These are phyloP conservation scores for Gymnoscelis rufifasciata DNA, from an alignment of 2,888 invertebrate species.

Conservation along the genomic window DNA sequence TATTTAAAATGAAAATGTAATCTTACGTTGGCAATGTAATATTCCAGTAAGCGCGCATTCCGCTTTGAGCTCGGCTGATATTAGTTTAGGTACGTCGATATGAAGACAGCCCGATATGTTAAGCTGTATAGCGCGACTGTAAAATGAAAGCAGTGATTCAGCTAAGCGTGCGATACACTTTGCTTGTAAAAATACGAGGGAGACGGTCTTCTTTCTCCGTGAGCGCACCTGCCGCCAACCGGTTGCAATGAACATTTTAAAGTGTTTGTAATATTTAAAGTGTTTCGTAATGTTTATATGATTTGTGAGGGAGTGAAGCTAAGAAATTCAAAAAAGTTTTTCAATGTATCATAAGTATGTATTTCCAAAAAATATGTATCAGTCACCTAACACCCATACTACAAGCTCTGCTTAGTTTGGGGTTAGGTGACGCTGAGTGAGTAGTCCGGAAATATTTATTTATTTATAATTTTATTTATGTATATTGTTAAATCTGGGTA, in stretches of 20 bases:
- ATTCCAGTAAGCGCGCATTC: conserved; percentile 22
- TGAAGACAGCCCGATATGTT: conserved; percentile 39
- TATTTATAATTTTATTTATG: no score
- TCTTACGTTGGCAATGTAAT: conserved; percentile 23
- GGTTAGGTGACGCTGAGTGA: no score
- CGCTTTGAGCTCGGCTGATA: conserved; percentile 23
- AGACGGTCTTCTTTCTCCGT: conserved; percentile 53
- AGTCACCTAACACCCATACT: no score
- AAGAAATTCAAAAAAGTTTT: no score
- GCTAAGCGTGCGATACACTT: conserved; percentile 46
- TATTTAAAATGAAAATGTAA: conserved; percentile 27
- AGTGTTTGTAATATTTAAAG: conserved; percentile 49
- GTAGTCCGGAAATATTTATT: no score
- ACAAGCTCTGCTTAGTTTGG: no score
- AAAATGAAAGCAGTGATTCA: conserved; percentile 54
- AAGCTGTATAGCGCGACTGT: conserved; percentile 41
- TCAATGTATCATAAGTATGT: no score
- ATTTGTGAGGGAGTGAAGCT: no score
- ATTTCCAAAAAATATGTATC: no score
- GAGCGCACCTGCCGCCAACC: conserved; percentile 51
- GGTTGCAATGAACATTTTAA: conserved; percentile 65
- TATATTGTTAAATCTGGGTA: no score
- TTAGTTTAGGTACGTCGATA: conserved; percentile 25
- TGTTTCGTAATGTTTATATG: no score
- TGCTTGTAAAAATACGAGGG: conserved; percentile 56